Conservation (phyloP, 2,797 vertebrate genomes). For the Rhinichthys osculus region DNA sequence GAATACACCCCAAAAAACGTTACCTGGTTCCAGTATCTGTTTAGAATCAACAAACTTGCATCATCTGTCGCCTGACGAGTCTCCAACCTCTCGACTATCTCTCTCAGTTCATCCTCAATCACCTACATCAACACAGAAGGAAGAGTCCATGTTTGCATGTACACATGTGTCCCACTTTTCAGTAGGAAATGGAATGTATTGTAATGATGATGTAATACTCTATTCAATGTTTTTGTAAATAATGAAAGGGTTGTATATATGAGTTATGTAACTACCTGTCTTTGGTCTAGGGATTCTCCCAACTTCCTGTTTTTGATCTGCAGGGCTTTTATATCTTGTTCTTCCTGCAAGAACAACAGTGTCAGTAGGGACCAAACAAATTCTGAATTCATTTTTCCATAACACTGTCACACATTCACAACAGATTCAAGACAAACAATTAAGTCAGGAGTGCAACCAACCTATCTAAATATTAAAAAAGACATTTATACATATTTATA, state of each 20-base stretch:
- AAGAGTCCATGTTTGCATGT: not conserved
- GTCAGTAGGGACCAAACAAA: not conserved
- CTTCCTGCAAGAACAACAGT: constrained; percentile 82
- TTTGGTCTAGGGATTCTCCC: constrained; percentile 92
- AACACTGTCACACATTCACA: not conserved
- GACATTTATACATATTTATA: too few relatives aligned
- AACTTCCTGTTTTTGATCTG: constrained; percentile 96
- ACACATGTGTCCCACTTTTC: not conserved
- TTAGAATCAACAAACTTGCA: constrained; percentile 93
- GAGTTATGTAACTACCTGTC: constrained; percentile 78
- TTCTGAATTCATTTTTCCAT: not conserved
- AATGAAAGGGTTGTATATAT: too few relatives aligned
- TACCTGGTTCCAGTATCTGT: constrained; percentile 98
- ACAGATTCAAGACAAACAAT: not conserved
- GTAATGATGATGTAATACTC: too few relatives aligned
- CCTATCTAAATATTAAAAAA: not conserved
- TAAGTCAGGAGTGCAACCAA: not conserved
- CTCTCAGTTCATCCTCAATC: constrained; percentile 94
- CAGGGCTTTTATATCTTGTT: constrained; percentile 93
- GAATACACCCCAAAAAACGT: not conserved
- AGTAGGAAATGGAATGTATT: not conserved
- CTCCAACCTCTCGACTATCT: constrained; percentile 93
- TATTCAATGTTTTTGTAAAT: too few relatives aligned
- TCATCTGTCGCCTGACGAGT: constrained; percentile 94
- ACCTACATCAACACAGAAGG: constrained; percentile 73